phyloP scores from a whole-genome alignment of 2,888 invertebrate species.

The Cephus pygmeus region DNA sequence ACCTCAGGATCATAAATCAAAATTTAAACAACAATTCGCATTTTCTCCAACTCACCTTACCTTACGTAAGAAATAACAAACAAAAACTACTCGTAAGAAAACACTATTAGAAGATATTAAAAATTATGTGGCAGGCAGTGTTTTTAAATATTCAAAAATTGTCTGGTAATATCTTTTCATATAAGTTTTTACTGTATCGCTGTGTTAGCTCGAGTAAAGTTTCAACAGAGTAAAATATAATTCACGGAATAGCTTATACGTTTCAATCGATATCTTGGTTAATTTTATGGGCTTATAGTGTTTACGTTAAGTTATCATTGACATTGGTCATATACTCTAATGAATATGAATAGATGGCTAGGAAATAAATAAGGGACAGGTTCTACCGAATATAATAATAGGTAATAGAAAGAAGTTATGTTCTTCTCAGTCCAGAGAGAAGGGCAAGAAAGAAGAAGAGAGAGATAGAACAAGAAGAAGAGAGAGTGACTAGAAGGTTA shows the following conservation, averaged over 20 bases:
- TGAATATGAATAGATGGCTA: not conserved
- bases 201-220: not conserved
- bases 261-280: not conserved
- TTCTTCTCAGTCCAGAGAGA: not conserved
- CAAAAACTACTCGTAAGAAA: not conserved
- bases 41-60: not conserved
- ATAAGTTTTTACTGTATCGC: not conserved
- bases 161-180: not conserved
- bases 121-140: not conserved
- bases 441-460: not conserved
- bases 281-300: not conserved
- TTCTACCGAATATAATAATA: not conserved
- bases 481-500: not conserved
- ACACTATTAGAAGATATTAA: not conserved
- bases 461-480: not conserved
- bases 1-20: not conserved
- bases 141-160: not conserved
- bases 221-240: not conserved
- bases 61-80: no score
- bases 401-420: not conserved
- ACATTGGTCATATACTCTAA: not conserved
- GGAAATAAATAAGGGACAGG: not conserved
- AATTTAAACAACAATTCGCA: not conserved
- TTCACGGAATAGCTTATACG: not conserved
- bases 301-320: not conserved